phyloP scores from a whole-genome alignment of 2,113 vertebrate genomes.

The Nymphicus hollandicus region DNA sequence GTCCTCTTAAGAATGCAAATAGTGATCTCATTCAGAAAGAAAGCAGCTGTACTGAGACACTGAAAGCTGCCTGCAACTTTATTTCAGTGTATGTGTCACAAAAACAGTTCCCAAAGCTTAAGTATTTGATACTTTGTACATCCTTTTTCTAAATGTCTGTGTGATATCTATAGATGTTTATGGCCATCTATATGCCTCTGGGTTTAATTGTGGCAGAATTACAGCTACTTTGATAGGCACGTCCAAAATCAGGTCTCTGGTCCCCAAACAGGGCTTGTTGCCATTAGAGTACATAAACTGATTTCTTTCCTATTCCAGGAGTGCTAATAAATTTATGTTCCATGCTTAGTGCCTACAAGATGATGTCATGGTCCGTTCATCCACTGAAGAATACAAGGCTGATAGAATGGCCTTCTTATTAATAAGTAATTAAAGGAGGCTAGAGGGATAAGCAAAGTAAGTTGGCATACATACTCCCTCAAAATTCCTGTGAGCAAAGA shows the following conservation, averaged over 20 bases:
- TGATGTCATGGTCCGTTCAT: neutral
- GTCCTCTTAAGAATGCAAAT: neutral
- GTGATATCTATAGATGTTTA: neutral
- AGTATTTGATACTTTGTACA: neutral
- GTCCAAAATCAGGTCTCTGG: rapidly evolving
- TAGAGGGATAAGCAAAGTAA: neutral
- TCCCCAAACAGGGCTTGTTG: neutral
- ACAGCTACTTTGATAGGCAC: neutral
- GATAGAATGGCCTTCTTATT: neutral
- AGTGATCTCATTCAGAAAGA: neutral
- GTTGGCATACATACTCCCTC: neutral
- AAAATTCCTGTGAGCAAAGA: neutral
- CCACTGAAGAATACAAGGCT: neutral
- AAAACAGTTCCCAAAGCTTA: neutral
- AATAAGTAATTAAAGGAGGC: neutral
- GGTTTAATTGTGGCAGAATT: neutral
- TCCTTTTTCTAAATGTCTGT: neutral
- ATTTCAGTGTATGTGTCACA: neutral
- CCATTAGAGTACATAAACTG: neutral
- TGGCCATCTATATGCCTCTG: too few relatives aligned
- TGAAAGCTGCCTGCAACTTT: neutral
- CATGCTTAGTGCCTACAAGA: neutral
- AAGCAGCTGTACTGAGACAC: neutral
- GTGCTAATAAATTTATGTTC: neutral
- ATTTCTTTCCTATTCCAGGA: neutral